phyloP scores from a whole-genome alignment of 2,797 vertebrate genomes.

The Sebastes jordani region DNA sequence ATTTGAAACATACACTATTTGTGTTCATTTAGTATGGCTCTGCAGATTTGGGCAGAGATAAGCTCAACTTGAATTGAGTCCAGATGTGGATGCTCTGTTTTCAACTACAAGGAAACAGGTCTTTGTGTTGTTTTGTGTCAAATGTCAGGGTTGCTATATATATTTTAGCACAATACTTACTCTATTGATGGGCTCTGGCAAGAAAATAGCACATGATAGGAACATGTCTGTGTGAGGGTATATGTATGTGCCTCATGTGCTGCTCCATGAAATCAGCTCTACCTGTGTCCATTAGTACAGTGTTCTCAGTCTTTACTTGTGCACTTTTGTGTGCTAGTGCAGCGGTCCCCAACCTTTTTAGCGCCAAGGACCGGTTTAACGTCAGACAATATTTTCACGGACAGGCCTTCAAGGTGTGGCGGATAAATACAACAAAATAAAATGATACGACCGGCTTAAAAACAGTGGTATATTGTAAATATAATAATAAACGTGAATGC shows the following conservation, averaged over 20 bases:
- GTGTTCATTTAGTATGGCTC: rapidly evolving
- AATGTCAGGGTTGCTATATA: neutral
- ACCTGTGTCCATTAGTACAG: neutral
- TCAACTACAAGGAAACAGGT: neutral
- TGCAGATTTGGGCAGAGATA: neutral
- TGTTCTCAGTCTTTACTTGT: neutral
- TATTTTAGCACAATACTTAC: neutral
- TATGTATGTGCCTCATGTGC: conserved; percentile 18
- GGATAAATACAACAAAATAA: too few species aligned
- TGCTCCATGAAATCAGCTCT: conserved; percentile 6
- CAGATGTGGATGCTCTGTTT: conserved; percentile 2
- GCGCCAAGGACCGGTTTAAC: too few species aligned
- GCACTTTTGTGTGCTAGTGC: conserved; percentile 20
- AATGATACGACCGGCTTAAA: too few species aligned
- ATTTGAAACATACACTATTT: neutral
- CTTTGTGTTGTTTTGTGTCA: neutral
- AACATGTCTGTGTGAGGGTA: conserved; percentile 9
- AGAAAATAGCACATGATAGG: neutral
- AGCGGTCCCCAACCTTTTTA: too few species aligned
- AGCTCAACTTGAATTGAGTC: neutral
- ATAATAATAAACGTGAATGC: too few species aligned
- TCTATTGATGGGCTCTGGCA: neutral
- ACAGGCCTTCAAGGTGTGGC: too few species aligned
- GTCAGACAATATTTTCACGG: too few species aligned
- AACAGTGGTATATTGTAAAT: too few species aligned